These are phyloP conservation scores for Periphyllus acericola DNA, from an alignment of 2,888 invertebrate genomes.

Conservation along the genomic window DNA sequence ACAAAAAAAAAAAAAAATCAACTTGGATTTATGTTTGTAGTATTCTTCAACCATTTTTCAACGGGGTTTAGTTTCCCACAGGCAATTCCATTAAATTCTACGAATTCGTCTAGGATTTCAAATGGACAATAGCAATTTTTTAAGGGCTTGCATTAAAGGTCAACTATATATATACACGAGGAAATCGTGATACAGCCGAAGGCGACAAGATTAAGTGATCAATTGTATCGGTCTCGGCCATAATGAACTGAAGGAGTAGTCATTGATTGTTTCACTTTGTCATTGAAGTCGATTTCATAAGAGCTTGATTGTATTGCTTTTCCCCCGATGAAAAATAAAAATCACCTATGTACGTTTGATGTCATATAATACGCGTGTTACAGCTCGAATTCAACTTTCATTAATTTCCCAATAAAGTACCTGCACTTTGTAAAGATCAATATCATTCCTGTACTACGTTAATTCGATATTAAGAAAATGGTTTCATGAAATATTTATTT, in stretches of 20 bases:
- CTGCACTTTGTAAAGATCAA: too few relatives aligned
- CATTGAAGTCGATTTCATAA: background rate
- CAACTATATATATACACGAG: background rate
- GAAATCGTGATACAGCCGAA: background rate
- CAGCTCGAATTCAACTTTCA: background rate
- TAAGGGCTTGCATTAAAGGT: conserved; percentile 25
- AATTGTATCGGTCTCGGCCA: background rate
- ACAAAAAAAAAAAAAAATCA: background rate
- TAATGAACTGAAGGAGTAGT: conserved; percentile 9
- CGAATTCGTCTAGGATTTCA: conserved; percentile 28
- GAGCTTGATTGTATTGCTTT: background rate
- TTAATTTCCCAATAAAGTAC: background rate
- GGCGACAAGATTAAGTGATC: conserved; percentile 38
- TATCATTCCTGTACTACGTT: background rate
- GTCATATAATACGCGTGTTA: background rate
- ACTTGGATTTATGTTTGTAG: conserved; percentile 21
- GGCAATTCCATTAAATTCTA: conserved; percentile 28
- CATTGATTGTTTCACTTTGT: conserved; percentile 23
- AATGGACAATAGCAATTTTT: conserved; percentile 23
- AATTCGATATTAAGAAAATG: background rate
- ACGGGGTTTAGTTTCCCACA: background rate
- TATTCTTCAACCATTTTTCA: conserved; percentile 20
- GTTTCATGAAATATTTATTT: too few relatives aligned
- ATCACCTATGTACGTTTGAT: background rate
- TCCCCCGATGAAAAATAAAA: background rate